Conservation (phyloP, 1,140 invertebrate genomes). For the Sminthurides bifidus region DNA sequence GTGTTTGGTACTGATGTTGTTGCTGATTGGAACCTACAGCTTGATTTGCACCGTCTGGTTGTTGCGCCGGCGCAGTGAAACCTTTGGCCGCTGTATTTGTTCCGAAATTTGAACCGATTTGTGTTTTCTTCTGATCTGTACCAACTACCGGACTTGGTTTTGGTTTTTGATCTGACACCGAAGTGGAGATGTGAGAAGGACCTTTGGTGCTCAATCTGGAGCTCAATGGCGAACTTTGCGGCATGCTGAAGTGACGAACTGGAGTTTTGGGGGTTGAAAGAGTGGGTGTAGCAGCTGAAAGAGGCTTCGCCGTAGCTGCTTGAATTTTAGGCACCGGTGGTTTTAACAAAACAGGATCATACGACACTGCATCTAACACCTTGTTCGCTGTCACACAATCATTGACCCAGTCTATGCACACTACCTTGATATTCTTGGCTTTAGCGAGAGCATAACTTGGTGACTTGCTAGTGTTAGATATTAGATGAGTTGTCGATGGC, state of each 20-base stretch:
- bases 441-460: conserved; percentile 12
- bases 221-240: not conserved
- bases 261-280: not conserved
- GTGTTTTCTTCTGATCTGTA: not conserved
- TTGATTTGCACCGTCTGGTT: not conserved
- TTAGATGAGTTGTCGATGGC: conserved; percentile 17
- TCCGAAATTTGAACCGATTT: not conserved
- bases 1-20: not conserved
- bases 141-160: not conserved
- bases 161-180: not conserved
- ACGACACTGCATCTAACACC: conserved; percentile 11
- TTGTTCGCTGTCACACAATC: conserved; percentile 15
- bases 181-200: not conserved
- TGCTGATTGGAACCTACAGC: not conserved
- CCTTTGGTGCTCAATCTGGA: not conserved
- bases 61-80: conserved; percentile 3
- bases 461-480: conserved; percentile 11
- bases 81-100: not conserved
- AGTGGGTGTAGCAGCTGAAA: not conserved
- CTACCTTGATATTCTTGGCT: conserved; percentile 13
- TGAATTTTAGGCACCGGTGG: not conserved
- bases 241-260: not conserved
- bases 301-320: not conserved
- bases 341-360: conserved; percentile 15
- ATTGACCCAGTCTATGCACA: conserved; percentile 24